Conservation (phyloP, 1,140 invertebrate genomes). For the Bombyx mandarina region DNA sequence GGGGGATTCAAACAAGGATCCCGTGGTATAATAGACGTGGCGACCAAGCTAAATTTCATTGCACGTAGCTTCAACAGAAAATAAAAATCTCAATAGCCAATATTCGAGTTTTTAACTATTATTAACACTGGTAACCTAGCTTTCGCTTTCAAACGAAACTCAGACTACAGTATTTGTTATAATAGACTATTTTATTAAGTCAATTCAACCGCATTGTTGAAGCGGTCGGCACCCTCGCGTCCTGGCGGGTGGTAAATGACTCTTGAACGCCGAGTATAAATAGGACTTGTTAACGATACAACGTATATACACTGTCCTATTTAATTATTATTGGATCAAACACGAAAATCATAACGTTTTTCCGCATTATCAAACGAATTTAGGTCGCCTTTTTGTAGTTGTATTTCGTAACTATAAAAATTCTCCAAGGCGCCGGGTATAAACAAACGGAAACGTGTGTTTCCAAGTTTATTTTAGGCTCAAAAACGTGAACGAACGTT, state of each 20-base stretch:
- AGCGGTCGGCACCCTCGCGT: constrained; percentile 38
- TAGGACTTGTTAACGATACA: constrained; percentile 43
- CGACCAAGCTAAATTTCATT: too few relatives aligned
- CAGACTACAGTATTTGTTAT: too few relatives aligned
- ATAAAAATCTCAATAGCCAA: too few relatives aligned
- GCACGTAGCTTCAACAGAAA: too few relatives aligned
- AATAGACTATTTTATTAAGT: too few relatives aligned
- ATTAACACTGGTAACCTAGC: too few relatives aligned
- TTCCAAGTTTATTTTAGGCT: background rate
- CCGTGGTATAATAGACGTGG: too few relatives aligned
- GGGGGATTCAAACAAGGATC: too few relatives aligned
- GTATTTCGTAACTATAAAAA: constrained; percentile 2
- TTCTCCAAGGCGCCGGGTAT: background rate
- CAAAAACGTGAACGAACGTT: too few relatives aligned
- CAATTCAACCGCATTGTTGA: too few relatives aligned
- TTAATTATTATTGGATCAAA: constrained; percentile 49
- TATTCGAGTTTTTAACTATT: too few relatives aligned
- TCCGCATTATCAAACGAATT: constrained; percentile 15
- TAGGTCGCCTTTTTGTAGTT: constrained; percentile 7
- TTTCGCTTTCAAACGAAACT: too few relatives aligned
- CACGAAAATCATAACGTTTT: constrained; percentile 23
- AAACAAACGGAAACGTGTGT: background rate
- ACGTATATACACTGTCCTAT: constrained; percentile 34
- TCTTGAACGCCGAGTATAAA: constrained; percentile 38
- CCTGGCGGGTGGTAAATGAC: constrained; percentile 50